Conservation (phyloP, 2,888 invertebrate genomes). For the Cybosia mesomella region DNA sequence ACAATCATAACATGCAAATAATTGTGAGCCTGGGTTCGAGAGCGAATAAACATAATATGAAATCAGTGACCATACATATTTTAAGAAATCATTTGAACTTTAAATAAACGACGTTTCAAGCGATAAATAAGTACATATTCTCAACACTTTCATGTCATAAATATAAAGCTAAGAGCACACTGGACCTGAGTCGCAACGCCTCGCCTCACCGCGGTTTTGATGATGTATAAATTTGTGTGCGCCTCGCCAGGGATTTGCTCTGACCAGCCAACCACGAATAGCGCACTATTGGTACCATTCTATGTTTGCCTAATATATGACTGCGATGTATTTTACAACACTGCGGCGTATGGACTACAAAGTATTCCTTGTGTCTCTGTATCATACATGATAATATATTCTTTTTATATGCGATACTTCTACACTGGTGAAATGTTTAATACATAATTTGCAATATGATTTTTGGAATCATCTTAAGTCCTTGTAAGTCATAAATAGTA, state of each 20-base stretch:
- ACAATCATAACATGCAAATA: too few relatives aligned
- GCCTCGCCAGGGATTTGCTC: slow-evolving; percentile 50
- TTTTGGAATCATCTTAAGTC: too few relatives aligned
- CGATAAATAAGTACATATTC: neutral
- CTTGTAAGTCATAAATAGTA: neutral
- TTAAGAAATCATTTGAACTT: neutral
- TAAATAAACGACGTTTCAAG: neutral
- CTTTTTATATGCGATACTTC: neutral
- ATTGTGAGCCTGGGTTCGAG: too few relatives aligned
- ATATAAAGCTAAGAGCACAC: slow-evolving; percentile 32
- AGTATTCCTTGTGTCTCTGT: neutral
- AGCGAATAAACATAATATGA: too few relatives aligned
- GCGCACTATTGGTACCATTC: slow-evolving; percentile 48
- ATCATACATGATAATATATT: neutral
- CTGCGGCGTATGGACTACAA: neutral
- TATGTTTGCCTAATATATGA: slow-evolving; percentile 45
- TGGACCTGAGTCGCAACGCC: slow-evolving; percentile 7
- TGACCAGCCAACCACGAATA: slow-evolving; percentile 50
- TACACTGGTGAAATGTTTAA: too few relatives aligned
- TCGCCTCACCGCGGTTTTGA: slow-evolving; percentile 36
- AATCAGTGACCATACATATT: too few relatives aligned
- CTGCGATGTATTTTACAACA: slow-evolving; percentile 18
- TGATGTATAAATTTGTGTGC: slow-evolving; percentile 50
- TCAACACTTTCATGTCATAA: neutral
- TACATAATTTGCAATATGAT: too few relatives aligned